phyloP scores from a whole-genome alignment of 2,888 invertebrate species.

The Pollenia amentaria region DNA sequence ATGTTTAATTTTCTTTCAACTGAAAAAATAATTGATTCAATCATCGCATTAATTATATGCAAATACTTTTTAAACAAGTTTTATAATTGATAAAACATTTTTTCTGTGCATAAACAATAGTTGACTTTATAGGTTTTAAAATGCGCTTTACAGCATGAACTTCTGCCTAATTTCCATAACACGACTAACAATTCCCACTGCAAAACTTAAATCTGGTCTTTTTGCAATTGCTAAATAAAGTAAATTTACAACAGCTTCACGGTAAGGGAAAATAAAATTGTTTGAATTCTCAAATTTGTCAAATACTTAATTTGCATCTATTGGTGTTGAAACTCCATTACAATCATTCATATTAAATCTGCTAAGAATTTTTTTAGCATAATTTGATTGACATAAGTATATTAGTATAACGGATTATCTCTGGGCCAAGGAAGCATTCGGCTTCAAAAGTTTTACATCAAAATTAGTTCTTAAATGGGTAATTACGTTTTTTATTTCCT shows the following conservation, averaged over 20 bases:
- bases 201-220: constrained; percentile 40
- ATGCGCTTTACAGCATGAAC: constrained; percentile 30
- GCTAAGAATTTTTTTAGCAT: too few species aligned
- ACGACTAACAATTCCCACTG: constrained; percentile 42
- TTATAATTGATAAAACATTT: too few species aligned
- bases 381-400: constrained; percentile 29
- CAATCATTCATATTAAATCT: constrained; percentile 52
- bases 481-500: background rate
- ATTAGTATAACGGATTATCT: background rate
- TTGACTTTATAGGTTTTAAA: constrained; percentile 23
- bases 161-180: constrained; percentile 19
- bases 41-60: too few species aligned
- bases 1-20: too few species aligned
- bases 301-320: constrained; percentile 28
- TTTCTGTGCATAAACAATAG: too few species aligned
- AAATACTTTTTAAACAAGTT: too few species aligned
- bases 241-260: constrained; percentile 48
- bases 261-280: constrained; percentile 3
- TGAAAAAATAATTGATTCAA: too few species aligned
- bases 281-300: constrained; percentile 10
- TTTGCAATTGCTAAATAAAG: constrained; percentile 35
- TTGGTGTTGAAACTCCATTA: constrained; percentile 58
- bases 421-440: constrained; percentile 4
- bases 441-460: background rate
- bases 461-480: background rate